Percentiles rank a stretch among this genome's conserved stretches.
Conservation (phyloP, 2,888 invertebrate genomes). For the Acanthosepion pharaonis region DNA sequence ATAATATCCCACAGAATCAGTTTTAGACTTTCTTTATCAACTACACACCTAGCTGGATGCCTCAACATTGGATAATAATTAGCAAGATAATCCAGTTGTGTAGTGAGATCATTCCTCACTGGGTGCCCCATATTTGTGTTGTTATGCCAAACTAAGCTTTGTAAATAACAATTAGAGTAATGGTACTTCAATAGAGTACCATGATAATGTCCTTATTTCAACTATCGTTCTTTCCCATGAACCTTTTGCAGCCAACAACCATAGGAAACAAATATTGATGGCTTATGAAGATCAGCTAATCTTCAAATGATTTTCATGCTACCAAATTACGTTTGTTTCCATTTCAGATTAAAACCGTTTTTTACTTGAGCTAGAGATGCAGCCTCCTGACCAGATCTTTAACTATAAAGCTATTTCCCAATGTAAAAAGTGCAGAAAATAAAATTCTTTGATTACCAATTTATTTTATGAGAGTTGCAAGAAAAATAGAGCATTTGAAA, state of each 20-base stretch:
- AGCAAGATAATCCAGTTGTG: too few relatives aligned
- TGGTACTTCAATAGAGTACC: too few relatives aligned
- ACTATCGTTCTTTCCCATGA: too few relatives aligned
- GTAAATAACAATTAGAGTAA: too few relatives aligned
- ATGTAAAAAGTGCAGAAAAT: not conserved
- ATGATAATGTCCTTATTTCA: too few relatives aligned
- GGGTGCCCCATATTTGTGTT: too few relatives aligned
- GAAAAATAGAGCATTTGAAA: not conserved
- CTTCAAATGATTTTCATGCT: not conserved
- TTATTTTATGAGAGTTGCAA: conserved; percentile 2
- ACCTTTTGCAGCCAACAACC: too few relatives aligned
- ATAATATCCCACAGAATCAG: not conserved
- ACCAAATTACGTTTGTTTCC: not conserved
- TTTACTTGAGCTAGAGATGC: not conserved
- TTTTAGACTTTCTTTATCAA: too few relatives aligned
- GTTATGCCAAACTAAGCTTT: too few relatives aligned
- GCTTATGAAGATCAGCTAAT: not conserved
- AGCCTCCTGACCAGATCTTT: not conserved
- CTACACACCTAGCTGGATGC: too few relatives aligned
- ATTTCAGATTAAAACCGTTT: not conserved
- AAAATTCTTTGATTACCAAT: not conserved
- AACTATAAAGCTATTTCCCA: not conserved
- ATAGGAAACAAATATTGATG: not conserved
- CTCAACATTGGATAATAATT: too few relatives aligned
- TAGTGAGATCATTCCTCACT: too few relatives aligned